Evolutionary conservation across 2,113 vertebrate genomes (phyloP), one percentile per base, ranked within the genome.

Genomic region (Nanorana parkeri): DNA sequence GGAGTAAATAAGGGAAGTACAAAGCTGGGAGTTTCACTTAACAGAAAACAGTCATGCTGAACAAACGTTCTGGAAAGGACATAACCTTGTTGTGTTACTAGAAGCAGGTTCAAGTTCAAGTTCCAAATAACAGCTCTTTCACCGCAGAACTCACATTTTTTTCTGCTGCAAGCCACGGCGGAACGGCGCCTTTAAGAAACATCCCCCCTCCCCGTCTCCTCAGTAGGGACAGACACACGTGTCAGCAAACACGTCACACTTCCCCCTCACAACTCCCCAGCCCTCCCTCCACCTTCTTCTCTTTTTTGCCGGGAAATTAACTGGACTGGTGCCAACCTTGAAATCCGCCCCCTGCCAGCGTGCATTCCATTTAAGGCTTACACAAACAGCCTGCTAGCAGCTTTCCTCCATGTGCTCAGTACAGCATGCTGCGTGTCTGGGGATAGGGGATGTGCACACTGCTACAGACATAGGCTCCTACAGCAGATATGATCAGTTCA

Each of bases 291-390:
- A 41, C 51, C 68, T 65, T 21, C 24, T 76, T 73, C 55, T 74
- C 64, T 41, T 66, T 81, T 41, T 23, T 67, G 72, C 84, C 68
- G 84, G 85, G 84, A 89, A 87, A 54, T 3, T 8, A 68, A 58
- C 1, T 56, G 68, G 54, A 1, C 0, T 1, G 63, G 26, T 0
- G 15, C 80, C 78, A 78, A 69, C 5, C 68, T 4, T 15, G 74
- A 72, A 0, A 0, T 0, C 52, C 51, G 17, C 71, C 78, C 41
- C 64, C 5, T 8, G 11, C 36, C 79, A 3, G 2, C 32, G 63
- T 66, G 2, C 0, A 0, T 54, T 80, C 55, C 81, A 65, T 68
- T 41, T 0, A 0, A 32, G 17, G 77, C 77, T 77, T 10, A 3
- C 0, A 71, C 47, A 0, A 0, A 52, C 41, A 0, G 52, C 68